phyloP scores from a whole-genome alignment of 2,113 vertebrate species.

The Steatornis caripensis region DNA sequence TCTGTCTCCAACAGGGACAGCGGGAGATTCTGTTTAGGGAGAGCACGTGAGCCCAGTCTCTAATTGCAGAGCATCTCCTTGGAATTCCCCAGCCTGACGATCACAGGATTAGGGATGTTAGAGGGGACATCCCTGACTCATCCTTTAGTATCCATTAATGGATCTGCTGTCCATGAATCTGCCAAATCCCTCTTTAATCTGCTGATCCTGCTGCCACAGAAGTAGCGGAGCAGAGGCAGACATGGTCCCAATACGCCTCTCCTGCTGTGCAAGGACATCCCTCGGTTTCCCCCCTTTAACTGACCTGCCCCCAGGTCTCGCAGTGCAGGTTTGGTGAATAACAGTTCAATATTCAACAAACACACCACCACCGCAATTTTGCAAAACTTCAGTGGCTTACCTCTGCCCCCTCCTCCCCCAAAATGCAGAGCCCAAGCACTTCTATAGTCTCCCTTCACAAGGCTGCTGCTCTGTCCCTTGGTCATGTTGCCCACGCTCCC shows the following conservation, averaged over 20 bases:
- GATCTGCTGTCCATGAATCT: not conserved
- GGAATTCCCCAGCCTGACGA: not conserved
- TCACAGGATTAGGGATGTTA: not conserved
- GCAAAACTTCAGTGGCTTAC: not conserved
- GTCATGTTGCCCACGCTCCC: not conserved
- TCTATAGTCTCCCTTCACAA: not conserved
- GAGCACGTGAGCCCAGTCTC: not conserved
- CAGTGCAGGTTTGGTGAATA: not conserved
- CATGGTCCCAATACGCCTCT: not conserved
- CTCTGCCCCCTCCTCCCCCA: not conserved
- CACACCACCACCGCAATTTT: not conserved
- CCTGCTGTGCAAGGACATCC: rapidly evolving
- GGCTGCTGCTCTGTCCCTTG: not conserved
- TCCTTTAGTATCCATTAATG: not conserved
- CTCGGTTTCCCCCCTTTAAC: not conserved
- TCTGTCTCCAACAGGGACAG: not conserved
- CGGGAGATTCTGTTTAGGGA: not conserved
- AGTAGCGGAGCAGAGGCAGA: not conserved
- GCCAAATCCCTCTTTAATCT: not conserved
- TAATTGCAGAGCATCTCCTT: not conserved
- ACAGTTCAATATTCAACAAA: not conserved
- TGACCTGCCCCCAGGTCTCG: not conserved
- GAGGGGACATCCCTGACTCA: not conserved
- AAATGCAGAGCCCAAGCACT: not conserved
- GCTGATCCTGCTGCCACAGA: not conserved